Conservation (phyloP, 2,888 invertebrate species). For the Agrenia bidenticulata region DNA sequence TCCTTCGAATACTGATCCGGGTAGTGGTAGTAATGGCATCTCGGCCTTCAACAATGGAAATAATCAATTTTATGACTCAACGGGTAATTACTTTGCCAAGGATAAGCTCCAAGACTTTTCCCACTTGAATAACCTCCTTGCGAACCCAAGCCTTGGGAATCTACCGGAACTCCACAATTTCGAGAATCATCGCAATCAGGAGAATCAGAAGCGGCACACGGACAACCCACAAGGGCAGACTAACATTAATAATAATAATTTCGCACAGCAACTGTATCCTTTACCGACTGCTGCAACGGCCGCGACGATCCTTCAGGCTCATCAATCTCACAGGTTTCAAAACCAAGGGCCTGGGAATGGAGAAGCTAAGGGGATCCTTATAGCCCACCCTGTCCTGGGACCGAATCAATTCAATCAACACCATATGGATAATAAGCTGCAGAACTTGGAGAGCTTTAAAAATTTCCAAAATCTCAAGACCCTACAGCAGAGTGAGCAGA, state of each 20-base stretch:
- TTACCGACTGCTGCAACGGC: no score
- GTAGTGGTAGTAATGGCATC: neutral
- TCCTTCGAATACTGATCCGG: constrained; percentile 18
- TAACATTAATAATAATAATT: neutral
- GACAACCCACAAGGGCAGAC: neutral
- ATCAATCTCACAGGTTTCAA: neutral
- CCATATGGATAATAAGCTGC: neutral
- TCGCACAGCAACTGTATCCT: constrained; percentile 8
- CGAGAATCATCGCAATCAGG: no score
- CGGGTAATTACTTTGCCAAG: no score
- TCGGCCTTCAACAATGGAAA: no score
- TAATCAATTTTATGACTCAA: no score
- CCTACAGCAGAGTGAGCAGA: constrained; percentile 11
- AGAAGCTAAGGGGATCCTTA: neutral
- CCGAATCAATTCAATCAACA: constrained; percentile 12
- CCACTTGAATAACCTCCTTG: constrained; percentile 12
- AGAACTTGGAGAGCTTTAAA: no score
- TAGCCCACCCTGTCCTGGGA: constrained; percentile 13
- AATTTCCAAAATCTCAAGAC: neutral
- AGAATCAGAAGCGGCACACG: neutral
- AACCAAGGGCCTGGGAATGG: neutral
- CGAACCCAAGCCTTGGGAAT: neutral
- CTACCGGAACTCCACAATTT: no score
- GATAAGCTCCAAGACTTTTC: constrained; percentile 14
- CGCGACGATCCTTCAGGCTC: no score